These are phyloP conservation scores for Sakesphorus luctuosus DNA, from an alignment of 2,113 vertebrate genomes.

Conservation along the genomic window DNA sequence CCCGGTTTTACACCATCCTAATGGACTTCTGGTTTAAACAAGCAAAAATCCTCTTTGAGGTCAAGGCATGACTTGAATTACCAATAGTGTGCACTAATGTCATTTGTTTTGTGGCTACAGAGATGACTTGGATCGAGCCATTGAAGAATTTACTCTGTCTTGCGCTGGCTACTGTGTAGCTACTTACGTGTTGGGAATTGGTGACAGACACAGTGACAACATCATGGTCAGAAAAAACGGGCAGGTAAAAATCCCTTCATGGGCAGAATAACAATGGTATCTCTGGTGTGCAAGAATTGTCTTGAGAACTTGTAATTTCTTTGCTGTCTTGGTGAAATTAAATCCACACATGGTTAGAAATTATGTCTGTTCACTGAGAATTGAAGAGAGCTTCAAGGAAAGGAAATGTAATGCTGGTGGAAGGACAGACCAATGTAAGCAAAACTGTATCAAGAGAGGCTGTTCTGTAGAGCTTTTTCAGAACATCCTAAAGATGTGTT, in stretches of 20 bases:
- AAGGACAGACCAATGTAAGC: background rate
- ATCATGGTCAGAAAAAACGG: constrained; percentile 99
- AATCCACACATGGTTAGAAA: background rate
- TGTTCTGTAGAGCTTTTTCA: background rate
- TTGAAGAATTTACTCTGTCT: constrained; percentile 96
- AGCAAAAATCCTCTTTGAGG: background rate
- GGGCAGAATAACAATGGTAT: background rate
- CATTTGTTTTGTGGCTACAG: constrained; percentile 68
- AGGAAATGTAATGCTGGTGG: background rate
- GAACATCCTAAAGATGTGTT: background rate
- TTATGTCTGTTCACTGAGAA: background rate
- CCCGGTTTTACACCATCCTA: background rate
- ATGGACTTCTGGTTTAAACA: background rate
- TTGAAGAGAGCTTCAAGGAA: background rate
- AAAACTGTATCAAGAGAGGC: background rate
- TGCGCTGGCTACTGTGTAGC: constrained; percentile 99
- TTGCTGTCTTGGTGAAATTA: background rate
- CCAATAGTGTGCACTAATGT: background rate
- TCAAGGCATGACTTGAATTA: background rate
- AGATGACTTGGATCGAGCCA: constrained; percentile 93
- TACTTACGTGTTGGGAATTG: constrained; percentile 96
- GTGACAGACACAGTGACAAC: constrained; percentile 98
- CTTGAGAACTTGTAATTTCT: background rate
- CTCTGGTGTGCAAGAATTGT: background rate
- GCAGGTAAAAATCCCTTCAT: constrained; percentile 80